Base-by-base conservation (phyloP, 2,113 vertebrate genomes). In the Ailuropoda melanoleuca region DNA sequence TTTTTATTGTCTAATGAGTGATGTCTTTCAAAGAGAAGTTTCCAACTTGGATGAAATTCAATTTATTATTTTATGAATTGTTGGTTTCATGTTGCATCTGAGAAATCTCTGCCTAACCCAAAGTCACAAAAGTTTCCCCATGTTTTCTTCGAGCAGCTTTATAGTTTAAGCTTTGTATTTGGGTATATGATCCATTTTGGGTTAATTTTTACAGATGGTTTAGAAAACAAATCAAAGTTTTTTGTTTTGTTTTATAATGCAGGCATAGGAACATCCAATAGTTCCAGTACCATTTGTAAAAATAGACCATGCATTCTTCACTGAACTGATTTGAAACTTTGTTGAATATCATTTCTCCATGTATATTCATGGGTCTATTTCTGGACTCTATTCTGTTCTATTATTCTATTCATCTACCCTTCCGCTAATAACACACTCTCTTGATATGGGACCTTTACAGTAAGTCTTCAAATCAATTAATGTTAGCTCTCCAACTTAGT, bases 141-240 rank as follows among this genome's bases (percentile, higher is more conserved):
- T 8, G 29, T 80, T 90, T 97, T 72, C 31, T 72, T 87, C 58
- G 4, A 85, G 31, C 92, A 53, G 56, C 24, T 94, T 83, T 90
- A 85, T n/a, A 86, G 26, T 93, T 87, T 91, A 77, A 24, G 23
- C 11, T 87, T 96, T 64, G 84, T 43, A 82, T 48, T 37, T n/a
- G 19, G 3, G 19, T 62, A 64, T 39, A 55, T 85, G 21, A 88
- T 86, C 34, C 58, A 95, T 96, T 98, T 90, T 93, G 39, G 80
- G 29, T 62, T 72, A 55, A 72, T 26, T 88, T 48, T 70, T 64
- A 37, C 56, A 93, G 37, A 56, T 55, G 66, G 37, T 29, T 0
- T 46, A 88, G 81, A 29, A 91, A 93, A 92, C n/a, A 43, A 77
- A 77, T 21, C 74, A 53, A 85, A 53, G 50, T 60, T 18, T 68